Conservation (phyloP, 1,140 invertebrate genomes). For the Pantala flavescens region DNA sequence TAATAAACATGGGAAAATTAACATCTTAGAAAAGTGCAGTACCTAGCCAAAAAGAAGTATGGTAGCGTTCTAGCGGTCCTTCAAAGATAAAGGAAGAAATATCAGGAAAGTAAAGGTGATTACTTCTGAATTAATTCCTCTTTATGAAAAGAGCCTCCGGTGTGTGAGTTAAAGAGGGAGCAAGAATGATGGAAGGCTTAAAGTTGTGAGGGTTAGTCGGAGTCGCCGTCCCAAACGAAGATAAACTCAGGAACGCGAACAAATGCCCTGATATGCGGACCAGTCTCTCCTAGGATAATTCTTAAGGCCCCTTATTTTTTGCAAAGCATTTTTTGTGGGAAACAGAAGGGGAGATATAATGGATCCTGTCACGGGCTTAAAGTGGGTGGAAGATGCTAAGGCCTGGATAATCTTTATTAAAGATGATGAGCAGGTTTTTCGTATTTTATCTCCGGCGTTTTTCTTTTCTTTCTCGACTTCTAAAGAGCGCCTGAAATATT, state of each 20-base stretch:
- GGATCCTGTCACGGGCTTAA: neutral
- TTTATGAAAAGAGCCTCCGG: no score
- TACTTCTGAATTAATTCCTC: no score
- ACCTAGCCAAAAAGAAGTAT: no score
- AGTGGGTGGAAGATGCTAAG: neutral
- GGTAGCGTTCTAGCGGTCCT: no score
- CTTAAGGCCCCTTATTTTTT: neutral
- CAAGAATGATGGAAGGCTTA: neutral
- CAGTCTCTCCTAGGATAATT: neutral
- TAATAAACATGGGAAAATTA: no score
- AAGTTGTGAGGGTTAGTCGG: neutral
- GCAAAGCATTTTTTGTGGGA: neutral
- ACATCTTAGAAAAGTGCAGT: no score
- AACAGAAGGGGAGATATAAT: neutral
- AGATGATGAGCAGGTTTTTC: neutral
- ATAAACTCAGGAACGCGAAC: neutral
- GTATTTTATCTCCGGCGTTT: no score
- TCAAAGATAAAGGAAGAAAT: no score
- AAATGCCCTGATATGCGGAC: neutral
- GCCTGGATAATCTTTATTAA: conserved; percentile 3
- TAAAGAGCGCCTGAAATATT: no score
- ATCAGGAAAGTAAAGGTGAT: no score
- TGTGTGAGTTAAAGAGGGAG: neutral
- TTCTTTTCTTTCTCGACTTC: no score
- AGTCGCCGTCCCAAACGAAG: conserved; percentile 6